Conservation (phyloP, 2,888 invertebrate species). For the Amitus sp. region DNA sequence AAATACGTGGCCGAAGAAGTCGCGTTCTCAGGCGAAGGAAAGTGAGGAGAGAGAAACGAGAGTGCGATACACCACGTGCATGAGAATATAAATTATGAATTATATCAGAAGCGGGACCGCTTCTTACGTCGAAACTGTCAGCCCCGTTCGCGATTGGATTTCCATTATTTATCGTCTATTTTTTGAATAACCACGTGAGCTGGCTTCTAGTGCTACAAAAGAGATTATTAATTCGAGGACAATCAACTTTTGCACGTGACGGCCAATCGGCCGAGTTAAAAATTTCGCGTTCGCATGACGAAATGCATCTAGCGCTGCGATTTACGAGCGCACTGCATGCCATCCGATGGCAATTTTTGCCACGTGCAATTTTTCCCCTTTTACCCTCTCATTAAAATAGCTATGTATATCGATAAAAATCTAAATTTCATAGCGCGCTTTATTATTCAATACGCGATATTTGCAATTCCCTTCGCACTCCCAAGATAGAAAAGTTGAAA, state of each 20-base stretch:
- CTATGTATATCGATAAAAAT: conserved; percentile 20
- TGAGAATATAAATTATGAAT: conserved; percentile 49
- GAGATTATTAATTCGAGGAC: conserved; percentile 26
- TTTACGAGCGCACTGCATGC: conserved; percentile 31
- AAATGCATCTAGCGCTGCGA: conserved; percentile 18
- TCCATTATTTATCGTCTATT: conserved; percentile 26
- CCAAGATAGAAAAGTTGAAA: not conserved
- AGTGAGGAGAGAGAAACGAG: conserved; percentile 34
- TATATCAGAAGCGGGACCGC: conserved; percentile 34
- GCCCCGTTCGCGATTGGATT: conserved; percentile 27
- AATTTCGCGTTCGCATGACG: conserved; percentile 36
- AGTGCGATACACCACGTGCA: conserved; percentile 44
- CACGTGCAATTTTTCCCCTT: conserved; percentile 16
- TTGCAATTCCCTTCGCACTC: not conserved
- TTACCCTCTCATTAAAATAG: conserved; percentile 26
- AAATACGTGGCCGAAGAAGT: conserved; percentile 9
- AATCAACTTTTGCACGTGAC: conserved; percentile 27
- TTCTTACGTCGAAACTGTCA: conserved; percentile 16
- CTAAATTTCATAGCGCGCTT: conserved; percentile 20
- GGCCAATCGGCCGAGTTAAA: conserved; percentile 29
- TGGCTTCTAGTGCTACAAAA: conserved; percentile 7
- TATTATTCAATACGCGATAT: conserved; percentile 2
- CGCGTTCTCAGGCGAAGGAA: not conserved
- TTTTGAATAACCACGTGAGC: too few relatives aligned
- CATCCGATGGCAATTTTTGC: conserved; percentile 25